Base-by-base conservation (phyloP, 2,113 vertebrate genomes). In the Calyptommatus sinebrachiatus region DNA sequence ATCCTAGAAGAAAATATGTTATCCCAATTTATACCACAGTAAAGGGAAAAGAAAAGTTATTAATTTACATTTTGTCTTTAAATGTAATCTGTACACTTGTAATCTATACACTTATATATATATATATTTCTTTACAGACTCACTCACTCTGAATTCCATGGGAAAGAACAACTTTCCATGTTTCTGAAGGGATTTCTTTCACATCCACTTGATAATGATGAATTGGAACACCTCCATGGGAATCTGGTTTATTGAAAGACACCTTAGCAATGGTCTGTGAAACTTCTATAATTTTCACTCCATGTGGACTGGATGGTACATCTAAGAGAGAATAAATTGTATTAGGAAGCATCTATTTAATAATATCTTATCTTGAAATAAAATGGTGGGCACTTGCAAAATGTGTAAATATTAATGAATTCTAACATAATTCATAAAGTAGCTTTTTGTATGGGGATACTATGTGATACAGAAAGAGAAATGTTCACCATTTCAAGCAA, bases 201-300 rank as follows among this genome's bases (percentile, higher is more conserved):
- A 97, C 95, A 93, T 97, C 96, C 86, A 99, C 97, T 94, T 98
- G 96, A 89, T 99, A 99, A 90, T 97, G 97, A 90, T 97, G 96
- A 84, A 99, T 99, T 73, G 98, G 98, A 1, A 99, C 98, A 0
- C 98, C 98, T 5, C 98, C 98, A 18, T 99, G 98, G 1, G 98
- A 99, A 82, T 99, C 98, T 0, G 98, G 98, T 83, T 98, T 99
- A 85, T 95, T 96, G 93, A 99, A 99, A 0, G 94, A 96, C 73
- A 99, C 94, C 8, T 97, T 98, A 4, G 97, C 97, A 79, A 94
- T 86, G 53, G 97, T 97, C 94, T 99, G 98, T 10, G 97, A 98
- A 77, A 99, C 87, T 12, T 98, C 97, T 71, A 96, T 93, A 76
- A 98, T 92, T 61, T 95, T 96, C 22, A 99, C 95, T 2, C 96